These are phyloP conservation scores for Cantharis nigra DNA, from an alignment of 2,888 invertebrate genomes.

Conservation along the genomic window DNA sequence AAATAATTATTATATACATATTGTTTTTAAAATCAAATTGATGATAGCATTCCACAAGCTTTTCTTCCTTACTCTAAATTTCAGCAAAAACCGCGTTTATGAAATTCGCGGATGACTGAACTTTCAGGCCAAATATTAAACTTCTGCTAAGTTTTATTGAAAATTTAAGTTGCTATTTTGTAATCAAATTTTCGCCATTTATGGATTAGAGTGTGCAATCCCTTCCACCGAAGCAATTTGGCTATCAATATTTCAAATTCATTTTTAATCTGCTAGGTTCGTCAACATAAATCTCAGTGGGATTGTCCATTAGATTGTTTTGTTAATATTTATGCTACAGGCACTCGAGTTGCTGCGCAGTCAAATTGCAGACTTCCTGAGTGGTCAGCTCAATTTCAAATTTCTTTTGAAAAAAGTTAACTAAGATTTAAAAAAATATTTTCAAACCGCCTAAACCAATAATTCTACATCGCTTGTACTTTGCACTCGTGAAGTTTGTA, in stretches of 20 bases:
- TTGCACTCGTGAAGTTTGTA: too few species aligned
- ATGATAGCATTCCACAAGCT: too few species aligned
- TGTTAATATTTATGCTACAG: neutral
- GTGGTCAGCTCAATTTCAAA: neutral
- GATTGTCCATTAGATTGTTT: neutral
- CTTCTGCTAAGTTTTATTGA: neutral
- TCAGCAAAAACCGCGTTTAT: neutral
- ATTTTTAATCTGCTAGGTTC: neutral
- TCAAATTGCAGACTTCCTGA: neutral
- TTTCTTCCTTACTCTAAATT: too few species aligned
- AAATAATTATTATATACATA: too few species aligned
- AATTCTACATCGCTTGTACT: too few species aligned
- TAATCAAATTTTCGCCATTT: neutral
- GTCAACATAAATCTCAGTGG: neutral
- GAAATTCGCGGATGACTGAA: neutral
- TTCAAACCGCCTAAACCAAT: too few species aligned
- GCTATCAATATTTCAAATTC: neutral
- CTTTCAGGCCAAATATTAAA: neutral
- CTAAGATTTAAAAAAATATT: too few species aligned
- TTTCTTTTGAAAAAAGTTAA: neutral
- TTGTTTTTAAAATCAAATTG: too few species aligned
- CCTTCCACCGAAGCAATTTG: neutral
- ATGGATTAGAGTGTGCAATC: neutral
- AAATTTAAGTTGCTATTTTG: neutral
- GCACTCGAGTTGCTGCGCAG: neutral